Percentiles rank a stretch among this genome's conserved stretches.
Evolutionary conservation across 2,113 vertebrate genomes (phyloP).

Genomic region (Dissostichus mawsoni): DNA sequence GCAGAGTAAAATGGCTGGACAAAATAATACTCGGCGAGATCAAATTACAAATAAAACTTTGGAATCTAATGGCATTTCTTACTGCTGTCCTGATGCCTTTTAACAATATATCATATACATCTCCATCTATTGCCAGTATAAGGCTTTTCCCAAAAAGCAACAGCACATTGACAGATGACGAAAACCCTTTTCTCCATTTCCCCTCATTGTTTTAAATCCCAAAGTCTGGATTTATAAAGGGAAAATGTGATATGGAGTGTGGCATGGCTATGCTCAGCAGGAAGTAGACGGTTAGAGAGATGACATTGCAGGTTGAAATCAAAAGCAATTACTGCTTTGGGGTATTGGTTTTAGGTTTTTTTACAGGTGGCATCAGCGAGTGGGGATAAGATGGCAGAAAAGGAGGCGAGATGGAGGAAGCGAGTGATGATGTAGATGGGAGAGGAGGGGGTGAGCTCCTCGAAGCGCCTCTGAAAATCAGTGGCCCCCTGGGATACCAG

Average conservation of each 20-base stretch:
- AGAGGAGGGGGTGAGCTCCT: conserved; percentile 56
- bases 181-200: conserved; percentile 9
- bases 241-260: conserved; percentile 13
- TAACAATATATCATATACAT: not conserved
- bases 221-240: conserved; percentile 10
- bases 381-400: conserved; percentile 7
- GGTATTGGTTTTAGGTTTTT: conserved; percentile 49
- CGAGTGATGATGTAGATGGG: conserved; percentile 52
- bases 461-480: conserved; percentile 70
- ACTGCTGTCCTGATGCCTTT: not conserved
- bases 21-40: not conserved
- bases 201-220: conserved; percentile 21
- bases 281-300: conserved; percentile 25
- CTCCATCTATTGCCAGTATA: not conserved
- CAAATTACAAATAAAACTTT: not conserved
- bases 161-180: conserved; percentile 2
- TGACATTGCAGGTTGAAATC: conserved; percentile 53
- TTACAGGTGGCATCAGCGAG: conserved; percentile 42
- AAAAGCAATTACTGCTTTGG: conserved; percentile 63
- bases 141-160: not conserved
- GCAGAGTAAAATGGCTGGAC: not conserved
- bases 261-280: conserved; percentile 6
- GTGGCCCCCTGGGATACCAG: conserved; percentile 71
- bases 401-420: conserved; percentile 36
- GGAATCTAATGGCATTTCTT: conserved; percentile 1